Conservation (phyloP, 2,888 invertebrate genomes). For the Hirtodrosophila alboralis region DNA sequence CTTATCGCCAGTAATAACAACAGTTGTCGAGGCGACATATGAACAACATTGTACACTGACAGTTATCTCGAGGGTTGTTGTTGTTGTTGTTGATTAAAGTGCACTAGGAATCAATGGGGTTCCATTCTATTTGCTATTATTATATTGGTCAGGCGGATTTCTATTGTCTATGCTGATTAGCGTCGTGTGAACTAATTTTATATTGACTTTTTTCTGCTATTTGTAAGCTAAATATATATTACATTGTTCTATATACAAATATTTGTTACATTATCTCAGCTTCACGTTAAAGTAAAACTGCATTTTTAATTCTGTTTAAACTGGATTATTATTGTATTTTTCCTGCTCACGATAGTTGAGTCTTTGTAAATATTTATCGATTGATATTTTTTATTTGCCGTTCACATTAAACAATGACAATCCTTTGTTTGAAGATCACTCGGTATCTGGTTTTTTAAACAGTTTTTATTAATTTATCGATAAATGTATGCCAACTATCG, state of each 20-base stretch:
- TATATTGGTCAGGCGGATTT: constrained; percentile 29
- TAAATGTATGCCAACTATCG: too few species aligned
- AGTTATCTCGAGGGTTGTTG: constrained; percentile 29
- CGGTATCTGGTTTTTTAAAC: too few species aligned
- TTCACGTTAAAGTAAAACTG: too few species aligned
- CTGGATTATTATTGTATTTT: too few species aligned
- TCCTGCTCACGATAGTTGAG: too few species aligned
- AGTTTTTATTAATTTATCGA: too few species aligned
- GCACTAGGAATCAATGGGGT: constrained; percentile 13
- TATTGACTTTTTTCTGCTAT: constrained; percentile 39
- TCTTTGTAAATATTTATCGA: too few species aligned
- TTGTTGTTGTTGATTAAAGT: constrained; percentile 38
- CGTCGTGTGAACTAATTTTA: constrained; percentile 39
- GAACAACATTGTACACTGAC: constrained; percentile 20
- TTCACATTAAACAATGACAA: too few species aligned
- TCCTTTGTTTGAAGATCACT: too few species aligned
- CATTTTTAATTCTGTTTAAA: too few species aligned
- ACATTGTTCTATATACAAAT: not conserved
- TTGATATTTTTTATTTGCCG: too few species aligned
- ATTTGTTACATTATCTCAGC: not conserved
- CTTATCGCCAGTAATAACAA: constrained; percentile 33
- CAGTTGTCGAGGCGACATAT: constrained; percentile 12
- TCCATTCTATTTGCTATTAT: constrained; percentile 3
- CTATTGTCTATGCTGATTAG: constrained; percentile 51
- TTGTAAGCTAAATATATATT: constrained; percentile 12